These are phyloP conservation scores for Euplexia lucipara DNA, from an alignment of 2,888 invertebrate species.

Conservation along the genomic window DNA sequence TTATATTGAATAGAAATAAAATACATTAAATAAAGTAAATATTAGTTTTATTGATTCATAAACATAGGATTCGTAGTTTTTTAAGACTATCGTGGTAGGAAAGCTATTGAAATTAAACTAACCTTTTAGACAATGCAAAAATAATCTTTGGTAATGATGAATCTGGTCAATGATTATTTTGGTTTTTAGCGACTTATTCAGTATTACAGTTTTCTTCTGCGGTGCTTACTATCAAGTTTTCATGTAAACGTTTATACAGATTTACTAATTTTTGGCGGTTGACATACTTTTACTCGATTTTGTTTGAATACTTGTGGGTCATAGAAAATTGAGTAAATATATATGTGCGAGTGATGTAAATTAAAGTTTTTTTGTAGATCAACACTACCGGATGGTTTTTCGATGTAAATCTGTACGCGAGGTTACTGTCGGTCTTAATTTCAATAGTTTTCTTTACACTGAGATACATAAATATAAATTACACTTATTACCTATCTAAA, in stretches of 20 bases:
- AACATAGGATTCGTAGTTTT: slow-evolving; percentile 42
- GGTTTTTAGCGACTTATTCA: too few species aligned
- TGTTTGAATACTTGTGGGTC: too few species aligned
- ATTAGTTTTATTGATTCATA: slow-evolving; percentile 58
- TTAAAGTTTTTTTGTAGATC: too few species aligned
- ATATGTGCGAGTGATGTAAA: too few species aligned
- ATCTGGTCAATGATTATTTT: background rate
- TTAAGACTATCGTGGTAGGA: slow-evolving; percentile 5
- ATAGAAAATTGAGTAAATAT: too few species aligned
- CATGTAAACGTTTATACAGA: background rate
- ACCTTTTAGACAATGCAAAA: background rate
- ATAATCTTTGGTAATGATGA: slow-evolving; percentile 7
- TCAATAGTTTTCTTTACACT: slow-evolving; percentile 22
- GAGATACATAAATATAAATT: slow-evolving; percentile 38
- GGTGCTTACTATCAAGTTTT: background rate
- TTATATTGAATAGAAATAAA: slow-evolving; percentile 53
- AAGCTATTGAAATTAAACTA: slow-evolving; percentile 24
- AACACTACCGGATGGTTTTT: too few species aligned
- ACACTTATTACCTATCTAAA: slow-evolving; percentile 29
- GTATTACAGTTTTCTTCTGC: background rate
- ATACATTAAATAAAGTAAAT: slow-evolving; percentile 50
- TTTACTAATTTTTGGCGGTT: too few species aligned
- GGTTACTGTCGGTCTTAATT: background rate
- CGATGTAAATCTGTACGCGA: too few species aligned
- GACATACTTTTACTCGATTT: too few species aligned